Base-by-base conservation (phyloP, 2,888 invertebrate species). In the Ectemnius cavifrons region DNA sequence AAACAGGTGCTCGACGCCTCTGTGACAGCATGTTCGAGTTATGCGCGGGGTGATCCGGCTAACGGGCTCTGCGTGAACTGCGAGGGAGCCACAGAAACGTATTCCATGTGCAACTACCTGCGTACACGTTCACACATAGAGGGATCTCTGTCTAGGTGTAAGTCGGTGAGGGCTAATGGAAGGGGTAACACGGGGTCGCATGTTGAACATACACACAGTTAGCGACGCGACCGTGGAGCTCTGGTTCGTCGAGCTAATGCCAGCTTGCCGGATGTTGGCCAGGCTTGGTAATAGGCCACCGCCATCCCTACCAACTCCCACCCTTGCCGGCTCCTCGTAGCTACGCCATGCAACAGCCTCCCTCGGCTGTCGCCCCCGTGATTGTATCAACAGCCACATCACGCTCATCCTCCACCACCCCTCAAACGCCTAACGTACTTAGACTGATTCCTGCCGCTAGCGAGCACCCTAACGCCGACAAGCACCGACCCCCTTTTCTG, bases 351-450 rank as follows among this genome's bases (percentile, higher is more conserved):
- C 70, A 14, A 16, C 52, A 67, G 72, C 80, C 77, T 78, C 83
- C 75, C 83, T 82, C 80, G 77, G 72, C 37, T 37, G 37, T 37
- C 82, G 67, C 81, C 81, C 85, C 84, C 84, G 85, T 88, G 88
- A 89, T 89, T 87, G 88, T 89, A 89, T 88, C 88, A 89, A 89
- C 89, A 89, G 86, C 85, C 87, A 89, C 89, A 88, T 89, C 89
- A 89, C 86, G 85, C 85, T 88, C 88, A 87, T 87, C 87, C 77
- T 77, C 71, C 65, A 73, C 70, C 76, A 59, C 79, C 69, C 78
- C 37, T 6, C 37, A 6, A 37, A 57, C 79, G 72, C 78, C 69
- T 74, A 79, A 75, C 78, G 72, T 67, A 73, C 71, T 71, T 67
- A 62, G 75, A 1, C 75, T 66, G 79, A 73, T 84, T 71, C 79